Evolutionary conservation across 1,140 invertebrate genomes (phyloP).

Genomic region (Melipona quadrifasciata): DNA sequence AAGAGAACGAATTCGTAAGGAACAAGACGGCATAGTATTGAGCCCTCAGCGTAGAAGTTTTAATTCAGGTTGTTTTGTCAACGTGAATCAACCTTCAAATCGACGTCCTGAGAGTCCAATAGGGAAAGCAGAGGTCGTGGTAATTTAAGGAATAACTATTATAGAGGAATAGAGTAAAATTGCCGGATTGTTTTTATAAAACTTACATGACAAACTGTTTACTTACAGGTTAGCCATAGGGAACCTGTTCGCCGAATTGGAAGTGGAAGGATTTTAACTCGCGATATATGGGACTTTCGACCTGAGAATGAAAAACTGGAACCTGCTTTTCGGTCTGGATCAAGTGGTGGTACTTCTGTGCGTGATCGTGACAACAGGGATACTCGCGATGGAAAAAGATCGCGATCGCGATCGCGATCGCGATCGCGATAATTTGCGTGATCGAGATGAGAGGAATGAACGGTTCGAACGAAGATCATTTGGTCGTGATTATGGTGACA

Average conservation of each 20-base stretch:
- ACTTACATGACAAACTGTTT: background rate
- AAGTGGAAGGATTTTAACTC: conserved; percentile 88
- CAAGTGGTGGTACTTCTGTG: conserved; percentile 60
- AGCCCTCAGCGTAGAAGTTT: conserved; percentile 92
- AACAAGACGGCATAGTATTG: conserved; percentile 91
- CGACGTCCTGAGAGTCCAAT: conserved; percentile 83
- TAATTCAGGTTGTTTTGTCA: conserved; percentile 90
- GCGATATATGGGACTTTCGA: conserved; percentile 85
- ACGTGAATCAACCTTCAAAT: conserved; percentile 78
- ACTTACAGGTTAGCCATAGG: conserved; percentile 77
- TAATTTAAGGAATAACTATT: background rate
- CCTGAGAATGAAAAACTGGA: conserved; percentile 80
- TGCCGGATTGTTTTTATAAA: background rate
- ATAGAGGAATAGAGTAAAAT: background rate
- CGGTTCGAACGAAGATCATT: conserved; percentile 83
- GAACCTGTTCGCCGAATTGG: conserved; percentile 86
- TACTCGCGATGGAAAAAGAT: conserved; percentile 64
- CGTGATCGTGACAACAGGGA: conserved; percentile 76
- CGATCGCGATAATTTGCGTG: conserved; percentile 62
- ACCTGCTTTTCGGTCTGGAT: conserved; percentile 72
- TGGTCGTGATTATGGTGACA: conserved; percentile 80
- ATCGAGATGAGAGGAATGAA: conserved; percentile 68
- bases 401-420: conserved; percentile 60
- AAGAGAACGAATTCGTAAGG: conserved; percentile 89
- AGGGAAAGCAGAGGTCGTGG: conserved; percentile 77